These are phyloP conservation scores for Muscidifurax raptorellus DNA, from an alignment of 1,140 invertebrate genomes.

Conservation along the genomic window DNA sequence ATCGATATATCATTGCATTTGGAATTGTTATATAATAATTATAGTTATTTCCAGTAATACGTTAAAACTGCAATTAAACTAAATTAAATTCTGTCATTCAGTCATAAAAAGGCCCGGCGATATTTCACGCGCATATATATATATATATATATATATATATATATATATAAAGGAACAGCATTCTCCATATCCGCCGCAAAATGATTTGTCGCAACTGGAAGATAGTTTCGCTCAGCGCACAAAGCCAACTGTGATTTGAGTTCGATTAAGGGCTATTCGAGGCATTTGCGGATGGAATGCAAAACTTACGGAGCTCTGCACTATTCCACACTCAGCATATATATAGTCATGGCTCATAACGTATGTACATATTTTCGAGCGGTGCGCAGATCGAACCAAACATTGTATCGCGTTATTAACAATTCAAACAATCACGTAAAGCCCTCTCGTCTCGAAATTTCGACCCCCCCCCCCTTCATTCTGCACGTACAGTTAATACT, in stretches of 20 bases:
- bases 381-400: neutral
- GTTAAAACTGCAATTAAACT: no score
- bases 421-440: neutral
- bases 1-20: no score
- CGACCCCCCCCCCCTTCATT: neutral
- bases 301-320: conserved; percentile 27
- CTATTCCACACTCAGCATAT: no score
- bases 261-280: conserved; percentile 22
- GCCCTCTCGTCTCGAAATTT: neutral
- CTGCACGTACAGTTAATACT: neutral
- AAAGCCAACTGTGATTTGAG: neutral
- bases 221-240: neutral
- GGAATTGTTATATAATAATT: no score
- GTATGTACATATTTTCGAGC: conserved; percentile 8
- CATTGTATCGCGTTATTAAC: conserved; percentile 1
- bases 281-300: neutral
- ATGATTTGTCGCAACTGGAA: neutral
- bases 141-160: no score
- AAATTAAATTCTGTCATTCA: no score
- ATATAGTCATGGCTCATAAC: no score
- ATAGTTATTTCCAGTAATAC: no score
- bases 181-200: neutral
- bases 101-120: no score
- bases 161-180: neutral
- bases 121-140: no score